Evolutionary conservation across 1,140 invertebrate species (phyloP).

Genomic region (Hypsibius dujardini): DNA sequence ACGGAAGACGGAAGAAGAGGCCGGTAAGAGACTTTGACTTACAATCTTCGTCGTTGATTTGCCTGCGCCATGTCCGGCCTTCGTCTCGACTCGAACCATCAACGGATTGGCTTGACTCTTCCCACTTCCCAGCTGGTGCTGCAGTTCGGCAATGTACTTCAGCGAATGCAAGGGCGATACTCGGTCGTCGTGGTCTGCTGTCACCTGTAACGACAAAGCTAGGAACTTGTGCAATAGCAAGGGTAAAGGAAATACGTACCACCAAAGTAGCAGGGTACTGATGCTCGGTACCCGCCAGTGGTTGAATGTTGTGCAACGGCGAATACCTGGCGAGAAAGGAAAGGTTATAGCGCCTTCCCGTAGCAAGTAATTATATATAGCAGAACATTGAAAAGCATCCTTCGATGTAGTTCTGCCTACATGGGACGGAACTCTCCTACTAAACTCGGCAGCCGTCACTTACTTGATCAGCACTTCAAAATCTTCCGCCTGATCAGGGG

Average conservation of each 20-base stretch:
- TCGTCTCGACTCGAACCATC: constrained; percentile 71
- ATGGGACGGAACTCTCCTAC: too few species aligned
- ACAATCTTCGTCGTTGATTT: constrained; percentile 84
- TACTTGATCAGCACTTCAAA: constrained; percentile 71
- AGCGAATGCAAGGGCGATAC: constrained; percentile 87
- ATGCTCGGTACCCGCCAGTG: constrained; percentile 37
- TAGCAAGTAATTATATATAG: too few species aligned
- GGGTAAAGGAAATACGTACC: too few species aligned
- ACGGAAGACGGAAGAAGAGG: too few species aligned
- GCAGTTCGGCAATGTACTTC: constrained; percentile 79
- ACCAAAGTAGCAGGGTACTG: constrained; percentile 80
- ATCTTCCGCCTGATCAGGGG: constrained; percentile 64
- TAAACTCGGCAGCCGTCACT: too few species aligned
- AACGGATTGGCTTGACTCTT: constrained; percentile 57
- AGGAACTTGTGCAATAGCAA: too few species aligned
- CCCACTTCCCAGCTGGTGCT: constrained; percentile 48
- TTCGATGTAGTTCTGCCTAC: too few species aligned
- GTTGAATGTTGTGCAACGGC: constrained; percentile 73
- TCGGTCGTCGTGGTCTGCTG: constrained; percentile 93
- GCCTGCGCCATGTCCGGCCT: constrained; percentile 84
- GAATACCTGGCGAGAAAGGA: constrained; percentile 52
- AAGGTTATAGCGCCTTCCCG: too few species aligned
- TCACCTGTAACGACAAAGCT: too few species aligned
- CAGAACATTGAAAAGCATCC: too few species aligned
- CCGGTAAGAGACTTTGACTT: too few species aligned